phyloP scores from a whole-genome alignment of 1,140 invertebrate genomes.

The Lasioglossum baleicum region DNA sequence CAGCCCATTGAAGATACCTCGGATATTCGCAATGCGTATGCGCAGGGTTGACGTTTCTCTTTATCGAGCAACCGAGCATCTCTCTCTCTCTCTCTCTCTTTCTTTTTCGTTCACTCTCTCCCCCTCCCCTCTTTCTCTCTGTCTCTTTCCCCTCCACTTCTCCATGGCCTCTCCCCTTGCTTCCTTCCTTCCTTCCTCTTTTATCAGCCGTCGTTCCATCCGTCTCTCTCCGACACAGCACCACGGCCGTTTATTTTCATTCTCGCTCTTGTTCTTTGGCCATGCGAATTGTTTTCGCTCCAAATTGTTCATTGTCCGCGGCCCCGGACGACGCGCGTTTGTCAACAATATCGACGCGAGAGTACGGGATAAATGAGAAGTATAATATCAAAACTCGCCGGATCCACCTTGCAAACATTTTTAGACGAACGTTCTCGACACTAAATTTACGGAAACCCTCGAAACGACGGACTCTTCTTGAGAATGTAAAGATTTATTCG shows the following conservation, averaged over 20 bases:
- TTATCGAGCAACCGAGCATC: slow-evolving; percentile 53
- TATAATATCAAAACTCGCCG: too few relatives aligned
- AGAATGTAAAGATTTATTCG: too few relatives aligned
- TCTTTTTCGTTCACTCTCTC: not conserved
- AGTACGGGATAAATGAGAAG: too few relatives aligned
- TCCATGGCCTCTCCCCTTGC: too few relatives aligned
- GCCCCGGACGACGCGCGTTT: not conserved
- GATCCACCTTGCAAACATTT: too few relatives aligned
- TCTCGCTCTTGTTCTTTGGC: not conserved
- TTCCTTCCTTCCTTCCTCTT: not conserved
- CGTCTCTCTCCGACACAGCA: not conserved
- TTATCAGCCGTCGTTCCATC: not conserved
- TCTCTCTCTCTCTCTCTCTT: not conserved
- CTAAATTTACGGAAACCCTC: too few relatives aligned
- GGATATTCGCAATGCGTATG: slow-evolving; percentile 62
- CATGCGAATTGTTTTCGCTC: not conserved
- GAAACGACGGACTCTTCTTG: too few relatives aligned
- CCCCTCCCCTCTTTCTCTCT: not conserved
- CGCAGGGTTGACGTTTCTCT: slow-evolving; percentile 58
- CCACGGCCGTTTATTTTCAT: slow-evolving; percentile 17
- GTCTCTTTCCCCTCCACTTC: not conserved
- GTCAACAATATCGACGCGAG: not conserved
- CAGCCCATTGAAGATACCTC: slow-evolving; percentile 63
- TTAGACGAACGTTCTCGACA: too few relatives aligned
- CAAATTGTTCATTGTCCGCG: not conserved